Base-by-base conservation (phyloP, 2,797 vertebrate species). In the Lepus townsendii region DNA sequence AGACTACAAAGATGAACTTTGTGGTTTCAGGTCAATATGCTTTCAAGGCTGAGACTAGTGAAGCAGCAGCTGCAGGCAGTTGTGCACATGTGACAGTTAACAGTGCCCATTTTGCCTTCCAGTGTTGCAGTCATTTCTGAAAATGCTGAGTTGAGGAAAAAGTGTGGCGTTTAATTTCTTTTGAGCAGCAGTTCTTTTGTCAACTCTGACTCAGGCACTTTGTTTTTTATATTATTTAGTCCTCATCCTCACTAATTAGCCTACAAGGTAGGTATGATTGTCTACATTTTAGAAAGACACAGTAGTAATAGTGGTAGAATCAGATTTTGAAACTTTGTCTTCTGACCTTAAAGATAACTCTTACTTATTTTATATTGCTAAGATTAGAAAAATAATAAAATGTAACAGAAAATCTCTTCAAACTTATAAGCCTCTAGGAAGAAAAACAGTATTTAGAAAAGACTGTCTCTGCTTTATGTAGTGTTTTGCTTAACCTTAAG, bases 191-290 rank as follows among this genome's bases (percentile, higher is more conserved):
- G 1, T 66, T 95, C 3, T 94, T 85, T 84, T 1, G 13, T 54
- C 57, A 26, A 88, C 32, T 88, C 30, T 35, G 69, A 87, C 62
- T 52, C 17, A 42, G 8, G 14, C 27, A 54, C 35, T 79, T 91
- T 83, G 17, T 83, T 96, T 96, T 72, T 60, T 35, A 52, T 83
- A 30, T 83, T 91, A 75, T 75, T 95, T 91, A 47, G 57, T 71
- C 42, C 73, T 68, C 30, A 78, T 60, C 62, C 22, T 94, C 50
- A 65, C 35, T 16, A 71, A 1, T 92, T 96, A 90, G n/a, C 38
- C 30, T 66, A 88, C 47, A 54, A 80, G 9, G 22, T 62, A 62
- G 30, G n/a, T 73, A 4, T 11, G 30, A 62, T 78, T 72, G 52
- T 26, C 54, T 35, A 69, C 27, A 88, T 72, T 84, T 92, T 83